Evolutionary conservation across 2,113 vertebrate species (phyloP), one percentile per base, ranked within the genome.

Genomic region (Microtus oregoni): DNA sequence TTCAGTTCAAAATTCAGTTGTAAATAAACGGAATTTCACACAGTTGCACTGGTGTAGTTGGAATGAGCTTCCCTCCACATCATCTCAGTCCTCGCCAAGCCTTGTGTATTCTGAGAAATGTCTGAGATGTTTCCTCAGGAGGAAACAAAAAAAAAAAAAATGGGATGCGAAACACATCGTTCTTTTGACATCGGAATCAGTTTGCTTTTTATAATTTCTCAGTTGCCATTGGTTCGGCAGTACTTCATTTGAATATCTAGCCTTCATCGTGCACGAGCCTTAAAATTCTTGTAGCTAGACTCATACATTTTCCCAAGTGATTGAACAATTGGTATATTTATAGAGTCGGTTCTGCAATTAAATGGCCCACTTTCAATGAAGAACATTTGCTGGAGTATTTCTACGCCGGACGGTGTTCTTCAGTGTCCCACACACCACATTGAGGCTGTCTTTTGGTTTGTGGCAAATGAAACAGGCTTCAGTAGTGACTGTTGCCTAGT

Each of bases 361-460:
- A 76, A 81, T 86, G 32, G 67, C 30, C 12, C 68, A 61, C 26
- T 89, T 78, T 83, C 44, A 78, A 58, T 44, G 68, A 95, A 89
- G 30, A 78, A 55, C 86, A 50, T 38, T 73, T 90, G 90, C n/a
- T 10, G 1, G n/a, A 67, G 83, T 85, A 35, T 61, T 17, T 75
- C 79, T 78, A 93, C 61, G 79, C 44, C 52, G 30, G 63, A 68
- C 1, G 70, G 1, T 90, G 17, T 93, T 90, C 86, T 79, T 94
- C n/a, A 85, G 63, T 96, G 20, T 91, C 55, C 47, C 63, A 50
- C 28, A 94, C 63, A 90, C 32, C 3, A 70, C 26, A 8, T 11
- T 19, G 89, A 97, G 7, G 50, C 73, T 90, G 26, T 77, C 78
- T 89, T 96, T 89, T 26, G 44, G 86, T 87, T 76, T 90, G 44